Conservation (phyloP, 2,888 invertebrate species). For the Tethea ocularis region DNA sequence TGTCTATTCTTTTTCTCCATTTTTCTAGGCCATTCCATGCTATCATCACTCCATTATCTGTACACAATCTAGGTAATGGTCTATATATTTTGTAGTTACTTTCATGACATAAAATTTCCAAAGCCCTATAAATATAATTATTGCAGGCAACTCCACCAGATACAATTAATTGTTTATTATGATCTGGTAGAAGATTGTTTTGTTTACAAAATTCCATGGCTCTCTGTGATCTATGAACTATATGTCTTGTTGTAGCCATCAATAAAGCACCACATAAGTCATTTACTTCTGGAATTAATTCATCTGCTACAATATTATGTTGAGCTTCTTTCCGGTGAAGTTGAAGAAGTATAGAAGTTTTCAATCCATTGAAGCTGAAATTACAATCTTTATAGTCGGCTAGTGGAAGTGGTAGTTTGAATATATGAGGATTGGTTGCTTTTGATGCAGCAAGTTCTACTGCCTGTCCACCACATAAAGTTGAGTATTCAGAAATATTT, state of each 20-base stretch:
- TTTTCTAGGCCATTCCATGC: slow-evolving; percentile 99
- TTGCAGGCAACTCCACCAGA: slow-evolving; percentile 99
- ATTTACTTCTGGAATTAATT: slow-evolving; percentile 88
- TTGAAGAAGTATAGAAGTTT: slow-evolving; percentile 83
- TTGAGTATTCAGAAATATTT: slow-evolving; percentile 89
- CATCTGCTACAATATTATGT: slow-evolving; percentile 85
- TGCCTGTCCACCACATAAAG: slow-evolving; percentile 92
- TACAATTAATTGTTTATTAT: slow-evolving; percentile 87
- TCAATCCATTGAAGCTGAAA: slow-evolving; percentile 96
- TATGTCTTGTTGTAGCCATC: slow-evolving; percentile 88
- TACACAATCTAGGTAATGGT: slow-evolving; percentile 94
- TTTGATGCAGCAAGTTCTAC: slow-evolving; percentile 91
- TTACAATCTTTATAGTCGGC: slow-evolving; percentile 89
- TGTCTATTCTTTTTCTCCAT: slow-evolving; percentile 81
- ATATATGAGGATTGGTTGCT: slow-evolving; percentile 87
- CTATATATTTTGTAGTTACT: slow-evolving; percentile 87
- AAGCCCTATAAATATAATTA: slow-evolving; percentile 88
- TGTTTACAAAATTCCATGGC: slow-evolving; percentile 90
- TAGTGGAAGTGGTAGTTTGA: slow-evolving; percentile 87
- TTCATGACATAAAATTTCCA: slow-evolving; percentile 87
- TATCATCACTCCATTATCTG: slow-evolving; percentile 99
- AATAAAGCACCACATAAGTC: slow-evolving; percentile 95
- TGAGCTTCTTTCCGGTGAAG: slow-evolving; percentile 85
- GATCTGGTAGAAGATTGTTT: slow-evolving; percentile 86
- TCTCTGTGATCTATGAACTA: slow-evolving; percentile 92